Evolutionary conservation across 2,888 invertebrate species (phyloP).

Genomic region (Bellardia bayeri): DNA sequence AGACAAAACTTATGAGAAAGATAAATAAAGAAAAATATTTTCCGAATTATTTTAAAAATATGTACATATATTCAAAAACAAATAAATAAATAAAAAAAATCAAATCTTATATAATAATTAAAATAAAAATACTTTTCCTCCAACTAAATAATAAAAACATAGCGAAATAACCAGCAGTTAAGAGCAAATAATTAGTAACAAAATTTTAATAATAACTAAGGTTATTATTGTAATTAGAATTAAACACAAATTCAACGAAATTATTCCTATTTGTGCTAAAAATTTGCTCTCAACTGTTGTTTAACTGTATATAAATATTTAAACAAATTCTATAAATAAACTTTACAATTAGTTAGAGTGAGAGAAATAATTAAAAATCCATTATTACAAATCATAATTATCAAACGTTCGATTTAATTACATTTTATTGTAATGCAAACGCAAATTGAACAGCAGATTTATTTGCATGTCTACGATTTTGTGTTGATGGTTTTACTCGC

Average conservation of each 20-base stretch:
- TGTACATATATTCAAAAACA: neutral
- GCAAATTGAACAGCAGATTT: neutral
- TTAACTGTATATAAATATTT: slow-evolving; percentile 14
- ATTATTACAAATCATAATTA: slow-evolving; percentile 27
- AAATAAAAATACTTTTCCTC: slow-evolving; percentile 14
- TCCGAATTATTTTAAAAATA: neutral
- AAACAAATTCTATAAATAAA: slow-evolving; percentile 18
- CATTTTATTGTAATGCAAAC: neutral
- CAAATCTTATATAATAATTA: neutral
- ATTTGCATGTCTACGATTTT: slow-evolving; percentile 5
- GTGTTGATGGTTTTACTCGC: neutral
- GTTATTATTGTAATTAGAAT: neutral
- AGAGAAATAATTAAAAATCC: slow-evolving; percentile 52
- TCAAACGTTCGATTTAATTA: slow-evolving; percentile 9
- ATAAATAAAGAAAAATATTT: slow-evolving; percentile 24
- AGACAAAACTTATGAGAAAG: slow-evolving; percentile 28
- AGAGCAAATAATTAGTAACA: slow-evolving; percentile 9
- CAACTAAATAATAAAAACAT: slow-evolving; percentile 2
- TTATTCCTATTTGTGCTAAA: slow-evolving; percentile 4
- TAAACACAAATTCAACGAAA: slow-evolving; percentile 50
- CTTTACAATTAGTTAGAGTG: slow-evolving; percentile 70
- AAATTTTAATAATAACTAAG: neutral
- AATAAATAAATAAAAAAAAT: neutral
- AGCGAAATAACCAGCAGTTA: slow-evolving; percentile 9
- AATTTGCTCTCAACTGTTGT: neutral